Evolutionary conservation across 2,113 vertebrate genomes (phyloP).

Genomic region (Pavo muticus): DNA sequence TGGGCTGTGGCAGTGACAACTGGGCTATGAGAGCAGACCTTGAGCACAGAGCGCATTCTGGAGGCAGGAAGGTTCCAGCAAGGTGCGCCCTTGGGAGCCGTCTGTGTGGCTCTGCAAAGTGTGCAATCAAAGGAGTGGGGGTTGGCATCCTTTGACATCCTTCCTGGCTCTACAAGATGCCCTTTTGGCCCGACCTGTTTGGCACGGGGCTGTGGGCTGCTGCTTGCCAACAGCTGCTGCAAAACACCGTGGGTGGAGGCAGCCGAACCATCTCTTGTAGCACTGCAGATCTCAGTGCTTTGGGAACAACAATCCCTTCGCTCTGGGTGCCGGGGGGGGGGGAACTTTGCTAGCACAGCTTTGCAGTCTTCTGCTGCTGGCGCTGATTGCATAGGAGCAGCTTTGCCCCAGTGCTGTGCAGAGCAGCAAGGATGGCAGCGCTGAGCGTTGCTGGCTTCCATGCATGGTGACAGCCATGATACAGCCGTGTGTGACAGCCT

Average conservation of each 20-base stretch:
- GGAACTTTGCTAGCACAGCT: not conserved
- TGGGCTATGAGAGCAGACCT: accelerated
- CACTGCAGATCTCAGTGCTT: not conserved
- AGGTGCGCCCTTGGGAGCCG: not conserved
- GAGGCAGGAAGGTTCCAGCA: not conserved
- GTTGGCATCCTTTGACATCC: conserved; percentile 10
- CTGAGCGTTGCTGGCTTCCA: not conserved
- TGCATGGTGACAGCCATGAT: conserved; percentile 8
- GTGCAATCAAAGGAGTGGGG: not conserved
- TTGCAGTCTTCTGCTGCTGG: not conserved
- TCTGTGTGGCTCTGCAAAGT: not conserved
- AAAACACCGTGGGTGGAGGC: conserved; percentile 8
- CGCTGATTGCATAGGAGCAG: not conserved
- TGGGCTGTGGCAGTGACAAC: not conserved
- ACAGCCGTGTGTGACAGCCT: not conserved
- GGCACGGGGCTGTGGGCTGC: not conserved
- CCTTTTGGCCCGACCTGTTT: not conserved
- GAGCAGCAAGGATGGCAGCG: not conserved
- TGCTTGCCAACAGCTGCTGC: conserved; percentile 2
- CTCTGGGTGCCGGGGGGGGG: not conserved
- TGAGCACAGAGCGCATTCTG: not conserved
- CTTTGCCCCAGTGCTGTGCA: not conserved
- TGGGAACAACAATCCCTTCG: not conserved
- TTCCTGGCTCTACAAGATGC: not conserved
- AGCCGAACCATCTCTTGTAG: not conserved